phyloP scores from a whole-genome alignment of 1,140 invertebrate genomes.

The Drosophila bifasciata region DNA sequence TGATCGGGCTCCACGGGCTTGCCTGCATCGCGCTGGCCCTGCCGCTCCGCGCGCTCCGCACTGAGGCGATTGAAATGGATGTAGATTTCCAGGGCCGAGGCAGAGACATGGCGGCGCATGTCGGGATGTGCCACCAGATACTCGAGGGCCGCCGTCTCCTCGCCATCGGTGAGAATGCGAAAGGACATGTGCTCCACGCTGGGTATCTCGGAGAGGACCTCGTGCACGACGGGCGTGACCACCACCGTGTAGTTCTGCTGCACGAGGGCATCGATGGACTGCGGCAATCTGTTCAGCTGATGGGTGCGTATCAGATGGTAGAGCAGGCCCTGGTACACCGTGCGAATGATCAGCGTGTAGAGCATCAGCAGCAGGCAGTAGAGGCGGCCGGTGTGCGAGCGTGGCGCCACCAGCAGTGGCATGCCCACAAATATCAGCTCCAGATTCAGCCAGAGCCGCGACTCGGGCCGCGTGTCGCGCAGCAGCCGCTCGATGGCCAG shows the following conservation, averaged over 20 bases:
- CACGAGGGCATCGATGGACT: slow-evolving; percentile 55
- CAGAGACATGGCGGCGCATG: slow-evolving; percentile 29
- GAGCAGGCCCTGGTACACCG: slow-evolving; percentile 67
- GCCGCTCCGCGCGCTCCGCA: not conserved
- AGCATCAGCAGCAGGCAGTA: slow-evolving; percentile 62
- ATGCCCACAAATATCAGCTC: slow-evolving; percentile 65
- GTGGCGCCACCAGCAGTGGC: slow-evolving; percentile 37
- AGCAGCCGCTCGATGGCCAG: slow-evolving; percentile 33
- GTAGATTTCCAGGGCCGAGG: slow-evolving; percentile 46
- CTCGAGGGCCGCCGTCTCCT: not conserved
- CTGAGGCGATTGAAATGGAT: slow-evolving; percentile 46
- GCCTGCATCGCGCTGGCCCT: not conserved
- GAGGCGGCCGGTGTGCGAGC: slow-evolving; percentile 40
- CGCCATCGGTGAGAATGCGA: slow-evolving; percentile 5
- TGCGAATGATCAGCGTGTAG: slow-evolving; percentile 65
- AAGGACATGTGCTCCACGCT: slow-evolving; percentile 55
- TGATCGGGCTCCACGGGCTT: not conserved
- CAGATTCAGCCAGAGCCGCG: slow-evolving; percentile 26
- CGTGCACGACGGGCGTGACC: slow-evolving; percentile 28
- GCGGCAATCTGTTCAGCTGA: slow-evolving; percentile 50
- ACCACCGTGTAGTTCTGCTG: slow-evolving; percentile 57
- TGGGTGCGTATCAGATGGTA: slow-evolving; percentile 70
- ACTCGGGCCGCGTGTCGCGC: not conserved
- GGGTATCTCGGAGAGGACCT: slow-evolving; percentile 45
- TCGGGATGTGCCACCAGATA: slow-evolving; percentile 31